A percentile compares a stretch with the other conserved stretches of the same genome.
These are phyloP conservation scores for Festucalex cinctus DNA, from an alignment of 2,113 vertebrate genomes.

Conservation along the genomic window DNA sequence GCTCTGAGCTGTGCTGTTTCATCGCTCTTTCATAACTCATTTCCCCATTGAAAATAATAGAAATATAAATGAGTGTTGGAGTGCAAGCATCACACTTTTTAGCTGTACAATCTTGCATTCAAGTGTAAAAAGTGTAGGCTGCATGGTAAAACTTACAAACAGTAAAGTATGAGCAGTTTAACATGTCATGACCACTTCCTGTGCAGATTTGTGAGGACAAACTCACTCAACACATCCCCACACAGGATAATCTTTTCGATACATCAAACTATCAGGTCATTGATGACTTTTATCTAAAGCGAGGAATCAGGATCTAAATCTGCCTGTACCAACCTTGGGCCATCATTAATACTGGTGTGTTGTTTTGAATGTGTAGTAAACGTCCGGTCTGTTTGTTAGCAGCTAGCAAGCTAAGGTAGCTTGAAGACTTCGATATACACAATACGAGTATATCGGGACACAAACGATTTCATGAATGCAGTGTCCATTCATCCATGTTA, in stretches of 20 bases:
- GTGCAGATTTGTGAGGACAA: no score
- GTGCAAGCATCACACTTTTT: neutral
- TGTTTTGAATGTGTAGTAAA: no score
- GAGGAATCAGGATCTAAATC: neutral
- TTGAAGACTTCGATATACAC: no score
- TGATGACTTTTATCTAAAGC: neutral
- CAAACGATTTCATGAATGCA: no score
- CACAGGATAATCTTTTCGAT: neutral
- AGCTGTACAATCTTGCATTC: neutral
- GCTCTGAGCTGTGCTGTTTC: neutral
- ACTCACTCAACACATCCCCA: neutral
- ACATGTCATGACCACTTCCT: neutral
- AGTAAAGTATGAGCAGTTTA: neutral
- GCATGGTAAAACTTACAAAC: no score
- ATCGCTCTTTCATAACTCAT: neutral
- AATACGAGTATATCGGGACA: no score
- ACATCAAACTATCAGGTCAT: neutral
- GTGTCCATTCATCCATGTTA: no score
- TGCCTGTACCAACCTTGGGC: neutral
- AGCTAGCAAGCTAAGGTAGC: no score
- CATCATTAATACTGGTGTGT: neutral
- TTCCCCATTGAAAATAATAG: neutral
- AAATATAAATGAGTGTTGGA: neutral
- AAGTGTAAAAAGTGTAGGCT: neutral
- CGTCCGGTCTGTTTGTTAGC: no score